These are phyloP conservation scores for Phania funesta DNA, from an alignment of 2,888 invertebrate species.

Conservation along the genomic window DNA sequence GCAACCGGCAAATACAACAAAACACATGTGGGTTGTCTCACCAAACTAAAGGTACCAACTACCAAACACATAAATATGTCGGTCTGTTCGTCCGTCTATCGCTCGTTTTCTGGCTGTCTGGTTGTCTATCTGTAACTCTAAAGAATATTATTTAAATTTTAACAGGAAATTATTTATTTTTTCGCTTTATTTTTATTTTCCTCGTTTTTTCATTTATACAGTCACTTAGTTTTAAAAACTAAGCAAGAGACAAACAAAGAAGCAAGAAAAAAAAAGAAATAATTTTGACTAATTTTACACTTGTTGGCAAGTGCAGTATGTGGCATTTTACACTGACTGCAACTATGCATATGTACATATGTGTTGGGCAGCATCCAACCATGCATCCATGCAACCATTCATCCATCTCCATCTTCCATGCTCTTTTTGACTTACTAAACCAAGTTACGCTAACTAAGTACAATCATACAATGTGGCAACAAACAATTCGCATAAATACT, in stretches of 20 bases:
- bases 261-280: neutral
- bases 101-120: neutral
- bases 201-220: slow-evolving; percentile 44
- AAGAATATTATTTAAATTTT: slow-evolving; percentile 61
- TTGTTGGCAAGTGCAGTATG: slow-evolving; percentile 68
- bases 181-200: slow-evolving; percentile 19
- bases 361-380: slow-evolving; percentile 59
- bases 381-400: slow-evolving; percentile 61
- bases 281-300: slow-evolving; percentile 70
- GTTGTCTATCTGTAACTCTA: slow-evolving; percentile 36
- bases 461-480: slow-evolving; percentile 42
- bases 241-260: slow-evolving; percentile 33
- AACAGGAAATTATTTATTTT: slow-evolving; percentile 63
- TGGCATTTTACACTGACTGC: slow-evolving; percentile 59
- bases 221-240: slow-evolving; percentile 50
- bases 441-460: slow-evolving; percentile 49
- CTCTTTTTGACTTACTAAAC: slow-evolving; percentile 56
- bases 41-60: slow-evolving; percentile 27
- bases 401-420: slow-evolving; percentile 62
- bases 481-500: slow-evolving; percentile 44
- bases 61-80: neutral
- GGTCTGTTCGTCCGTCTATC: slow-evolving; percentile 1
- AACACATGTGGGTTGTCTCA: slow-evolving; percentile 67
- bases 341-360: slow-evolving; percentile 8
- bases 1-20: slow-evolving; percentile 38